Evolutionary conservation across 1,140 invertebrate genomes (phyloP).

Genomic region (Cryptotermes secundus): DNA sequence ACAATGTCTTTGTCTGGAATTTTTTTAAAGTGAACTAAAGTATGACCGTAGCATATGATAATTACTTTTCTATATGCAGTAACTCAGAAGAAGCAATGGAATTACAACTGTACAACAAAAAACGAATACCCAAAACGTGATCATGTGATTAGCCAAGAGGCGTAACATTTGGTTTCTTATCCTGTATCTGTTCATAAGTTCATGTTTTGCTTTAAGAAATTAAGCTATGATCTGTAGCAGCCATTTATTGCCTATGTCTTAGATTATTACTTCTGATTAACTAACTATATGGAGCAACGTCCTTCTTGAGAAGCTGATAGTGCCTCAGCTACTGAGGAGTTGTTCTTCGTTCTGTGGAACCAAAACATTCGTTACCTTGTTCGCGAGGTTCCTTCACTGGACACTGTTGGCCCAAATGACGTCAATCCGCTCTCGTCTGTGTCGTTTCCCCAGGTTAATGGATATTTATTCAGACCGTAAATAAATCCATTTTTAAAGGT

Average conservation of each 20-base stretch:
- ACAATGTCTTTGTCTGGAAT: neutral
- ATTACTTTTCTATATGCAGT: neutral
- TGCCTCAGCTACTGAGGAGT: too few relatives aligned
- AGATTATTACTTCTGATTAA: too few relatives aligned
- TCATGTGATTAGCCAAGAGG: neutral
- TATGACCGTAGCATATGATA: neutral
- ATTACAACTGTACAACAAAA: neutral
- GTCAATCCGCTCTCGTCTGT: too few relatives aligned
- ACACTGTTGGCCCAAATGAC: too few relatives aligned
- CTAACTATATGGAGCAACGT: too few relatives aligned
- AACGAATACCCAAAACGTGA: neutral
- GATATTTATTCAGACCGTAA: too few relatives aligned
- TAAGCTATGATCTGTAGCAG: neutral
- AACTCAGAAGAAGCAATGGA: neutral
- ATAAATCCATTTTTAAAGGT: too few relatives aligned
- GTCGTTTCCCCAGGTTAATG: too few relatives aligned
- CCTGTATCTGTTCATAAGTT: neutral
- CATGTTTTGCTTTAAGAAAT: constrained; percentile 2
- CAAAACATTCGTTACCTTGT: too few relatives aligned
- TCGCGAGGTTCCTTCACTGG: too few relatives aligned
- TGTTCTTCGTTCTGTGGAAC: too few relatives aligned
- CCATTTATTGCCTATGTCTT: neutral
- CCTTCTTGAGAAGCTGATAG: too few relatives aligned
- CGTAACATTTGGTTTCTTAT: neutral
- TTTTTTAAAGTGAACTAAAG: neutral